Conservation (phyloP, 2,888 invertebrate species). For the Cantharis flavilabris region DNA sequence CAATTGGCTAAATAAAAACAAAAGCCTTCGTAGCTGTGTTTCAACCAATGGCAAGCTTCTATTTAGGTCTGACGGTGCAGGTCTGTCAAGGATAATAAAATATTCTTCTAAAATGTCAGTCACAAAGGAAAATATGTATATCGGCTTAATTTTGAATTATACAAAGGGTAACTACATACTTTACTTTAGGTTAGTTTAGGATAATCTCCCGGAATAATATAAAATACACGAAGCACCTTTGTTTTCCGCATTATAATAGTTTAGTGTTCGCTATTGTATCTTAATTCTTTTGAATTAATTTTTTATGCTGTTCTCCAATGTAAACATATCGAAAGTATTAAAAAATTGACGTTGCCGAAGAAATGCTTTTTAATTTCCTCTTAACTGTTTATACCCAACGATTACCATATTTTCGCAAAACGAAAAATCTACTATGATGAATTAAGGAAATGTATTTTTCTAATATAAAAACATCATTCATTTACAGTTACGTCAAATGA, state of each 20-base stretch:
- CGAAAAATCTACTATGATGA: neutral
- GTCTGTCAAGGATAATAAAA: neutral
- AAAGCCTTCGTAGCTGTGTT: too few species aligned
- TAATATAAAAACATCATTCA: neutral
- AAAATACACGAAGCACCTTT: neutral
- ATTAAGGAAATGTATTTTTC: neutral
- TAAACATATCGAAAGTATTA: neutral
- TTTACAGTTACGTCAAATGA: neutral
- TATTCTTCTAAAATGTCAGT: neutral
- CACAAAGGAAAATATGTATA: neutral
- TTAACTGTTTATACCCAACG: neutral
- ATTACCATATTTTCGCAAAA: neutral
- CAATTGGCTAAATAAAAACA: too few species aligned
- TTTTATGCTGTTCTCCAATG: neutral
- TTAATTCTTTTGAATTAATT: neutral
- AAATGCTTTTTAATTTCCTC: neutral
- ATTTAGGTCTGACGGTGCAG: too few species aligned
- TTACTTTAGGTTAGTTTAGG: neutral
- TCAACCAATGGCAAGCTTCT: too few species aligned
- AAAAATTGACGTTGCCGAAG: neutral
- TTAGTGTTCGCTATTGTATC: neutral
- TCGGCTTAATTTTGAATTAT: neutral
- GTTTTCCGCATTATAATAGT: neutral
- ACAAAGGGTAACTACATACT: neutral
- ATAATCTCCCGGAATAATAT: neutral